Percentiles rank a stretch among this genome's conserved stretches.
phyloP scores from a whole-genome alignment of 2,888 invertebrate species.

The Candidula unifasciata region DNA sequence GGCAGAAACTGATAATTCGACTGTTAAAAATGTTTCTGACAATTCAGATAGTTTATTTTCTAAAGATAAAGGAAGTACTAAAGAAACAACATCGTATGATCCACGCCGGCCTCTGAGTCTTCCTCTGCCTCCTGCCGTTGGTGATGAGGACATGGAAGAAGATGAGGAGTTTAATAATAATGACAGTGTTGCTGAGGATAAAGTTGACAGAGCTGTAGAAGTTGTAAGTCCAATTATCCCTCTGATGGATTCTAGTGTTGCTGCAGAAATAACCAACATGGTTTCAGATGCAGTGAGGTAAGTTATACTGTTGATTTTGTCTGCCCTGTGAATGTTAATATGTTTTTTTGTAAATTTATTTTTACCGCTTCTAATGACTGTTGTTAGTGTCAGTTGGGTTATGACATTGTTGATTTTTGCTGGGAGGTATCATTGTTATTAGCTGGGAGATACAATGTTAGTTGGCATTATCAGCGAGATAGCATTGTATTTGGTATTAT shows the following conservation, averaged over 20 bases:
- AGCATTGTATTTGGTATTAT: too few relatives aligned
- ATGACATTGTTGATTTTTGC: neutral
- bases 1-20: neutral
- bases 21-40: neutral
- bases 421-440: too few relatives aligned
- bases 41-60: neutral
- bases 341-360: too few relatives aligned
- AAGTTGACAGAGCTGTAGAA: neutral
- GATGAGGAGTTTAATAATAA: conserved; percentile 30
- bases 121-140: conserved; percentile 50
- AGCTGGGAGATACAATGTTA: too few relatives aligned
- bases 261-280: conserved; percentile 19
- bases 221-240: neutral
- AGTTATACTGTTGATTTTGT: neutral
- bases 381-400: neutral
- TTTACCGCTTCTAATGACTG: neutral
- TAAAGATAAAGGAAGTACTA: conserved; percentile 10
- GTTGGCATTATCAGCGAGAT: too few relatives aligned
- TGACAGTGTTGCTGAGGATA: neutral
- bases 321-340: too few relatives aligned
- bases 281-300: conserved; percentile 47
- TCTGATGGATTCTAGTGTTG: neutral
- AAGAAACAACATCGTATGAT: conserved; percentile 23
- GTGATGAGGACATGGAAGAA: conserved; percentile 41
- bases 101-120: conserved; percentile 51